Conservation (phyloP, 2,888 invertebrate species). For the Dolichomitus sp. region DNA sequence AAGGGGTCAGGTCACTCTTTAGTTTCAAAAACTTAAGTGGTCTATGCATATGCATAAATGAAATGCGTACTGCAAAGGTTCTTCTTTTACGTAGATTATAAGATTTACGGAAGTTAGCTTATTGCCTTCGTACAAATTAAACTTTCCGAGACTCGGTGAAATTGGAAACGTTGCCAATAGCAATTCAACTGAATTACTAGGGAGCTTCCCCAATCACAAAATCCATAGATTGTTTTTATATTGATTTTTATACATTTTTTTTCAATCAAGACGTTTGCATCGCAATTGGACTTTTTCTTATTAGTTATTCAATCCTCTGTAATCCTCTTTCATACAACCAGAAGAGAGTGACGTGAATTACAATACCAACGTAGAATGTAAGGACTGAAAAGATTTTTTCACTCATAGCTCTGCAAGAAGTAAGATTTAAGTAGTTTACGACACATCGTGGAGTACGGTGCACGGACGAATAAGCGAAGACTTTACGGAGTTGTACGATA, state of each 20-base stretch:
- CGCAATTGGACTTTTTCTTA: background rate
- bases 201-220: background rate
- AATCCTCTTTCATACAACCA: background rate
- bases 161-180: background rate
- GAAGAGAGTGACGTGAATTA: background rate
- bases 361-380: background rate
- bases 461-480: constrained; percentile 66
- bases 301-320: background rate
- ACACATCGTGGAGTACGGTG: constrained; percentile 19
- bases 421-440: constrained; percentile 57
- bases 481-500: constrained; percentile 72
- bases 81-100: background rate
- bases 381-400: background rate
- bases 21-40: constrained; percentile 48
- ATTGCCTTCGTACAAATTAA: background rate
- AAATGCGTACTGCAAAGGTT: background rate
- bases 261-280: background rate
- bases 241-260: background rate
- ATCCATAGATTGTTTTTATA: background rate
- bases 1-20: constrained; percentile 20
- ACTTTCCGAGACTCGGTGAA: background rate
- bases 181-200: background rate
- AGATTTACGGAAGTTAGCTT: background rate
- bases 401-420: background rate
- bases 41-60: constrained; percentile 39